Percentiles rank a stretch among this genome's conserved stretches.
Conservation (phyloP, 2,113 vertebrate genomes). For the Narcine bancroftii region DNA sequence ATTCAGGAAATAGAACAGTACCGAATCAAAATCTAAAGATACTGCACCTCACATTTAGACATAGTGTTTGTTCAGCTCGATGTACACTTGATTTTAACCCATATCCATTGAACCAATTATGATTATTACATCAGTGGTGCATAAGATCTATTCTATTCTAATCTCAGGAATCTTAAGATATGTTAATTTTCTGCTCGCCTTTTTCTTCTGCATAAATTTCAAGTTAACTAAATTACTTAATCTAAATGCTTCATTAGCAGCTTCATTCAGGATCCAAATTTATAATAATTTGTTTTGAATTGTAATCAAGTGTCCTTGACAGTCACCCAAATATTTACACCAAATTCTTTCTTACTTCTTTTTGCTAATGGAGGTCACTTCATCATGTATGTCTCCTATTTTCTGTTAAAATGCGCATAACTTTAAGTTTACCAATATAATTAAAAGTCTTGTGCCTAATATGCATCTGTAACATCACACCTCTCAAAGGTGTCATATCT, state of each 20-base stretch:
- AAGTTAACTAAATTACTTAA: neutral
- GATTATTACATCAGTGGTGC: neutral
- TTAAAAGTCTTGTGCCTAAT: conserved; percentile 12
- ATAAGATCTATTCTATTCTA: neutral
- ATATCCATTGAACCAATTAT: neutral
- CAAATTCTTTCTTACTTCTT: neutral
- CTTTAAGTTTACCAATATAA: conserved; percentile 27
- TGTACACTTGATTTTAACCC: neutral
- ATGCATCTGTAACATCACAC: conserved; percentile 24
- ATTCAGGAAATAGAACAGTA: too few species aligned
- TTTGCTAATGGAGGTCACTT: conserved; percentile 1
- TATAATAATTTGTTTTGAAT: conserved; percentile 13
- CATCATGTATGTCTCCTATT: neutral
- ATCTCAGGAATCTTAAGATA: neutral
- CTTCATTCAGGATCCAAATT: neutral
- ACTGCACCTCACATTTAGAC: too few species aligned
- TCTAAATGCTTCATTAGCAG: conserved; percentile 7
- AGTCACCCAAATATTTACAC: conserved; percentile 16
- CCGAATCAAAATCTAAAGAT: too few species aligned
- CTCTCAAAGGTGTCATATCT: neutral
- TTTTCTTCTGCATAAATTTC: neutral
- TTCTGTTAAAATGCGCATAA: conserved; percentile 8
- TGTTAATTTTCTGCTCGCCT: neutral
- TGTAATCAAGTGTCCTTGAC: neutral
- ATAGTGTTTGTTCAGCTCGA: neutral